These are phyloP conservation scores for Altica lythri DNA, from an alignment of 2,888 invertebrate genomes.

Conservation along the genomic window DNA sequence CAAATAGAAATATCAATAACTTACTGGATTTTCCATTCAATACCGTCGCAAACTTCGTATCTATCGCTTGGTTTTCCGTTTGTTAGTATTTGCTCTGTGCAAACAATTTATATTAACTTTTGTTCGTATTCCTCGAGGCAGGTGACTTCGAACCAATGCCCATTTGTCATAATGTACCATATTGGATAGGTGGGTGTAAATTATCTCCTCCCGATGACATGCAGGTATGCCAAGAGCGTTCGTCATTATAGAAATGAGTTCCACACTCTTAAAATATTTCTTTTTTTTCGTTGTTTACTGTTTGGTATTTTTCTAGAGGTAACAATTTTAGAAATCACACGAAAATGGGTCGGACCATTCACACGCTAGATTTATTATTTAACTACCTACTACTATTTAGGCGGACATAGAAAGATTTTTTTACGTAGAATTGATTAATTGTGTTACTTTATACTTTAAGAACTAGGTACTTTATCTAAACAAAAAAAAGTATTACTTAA, in stretches of 20 bases:
- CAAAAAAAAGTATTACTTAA: too few relatives aligned
- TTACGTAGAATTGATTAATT: too few relatives aligned
- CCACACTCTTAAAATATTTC: neutral
- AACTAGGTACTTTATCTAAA: too few relatives aligned
- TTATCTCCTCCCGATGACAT: conserved; percentile 33
- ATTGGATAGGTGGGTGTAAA: conserved; percentile 36
- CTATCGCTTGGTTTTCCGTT: conserved; percentile 5
- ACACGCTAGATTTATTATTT: too few relatives aligned
- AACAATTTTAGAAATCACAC: too few relatives aligned
- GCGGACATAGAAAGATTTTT: too few relatives aligned
- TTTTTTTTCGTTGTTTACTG: conserved; percentile 7
- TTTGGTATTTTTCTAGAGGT: too few relatives aligned
- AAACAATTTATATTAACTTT: conserved; percentile 37
- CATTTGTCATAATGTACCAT: conserved; percentile 36
- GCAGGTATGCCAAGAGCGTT: conserved; percentile 29
- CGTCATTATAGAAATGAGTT: conserved; percentile 8
- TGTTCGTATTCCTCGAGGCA: conserved; percentile 28
- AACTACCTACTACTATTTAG: too few relatives aligned
- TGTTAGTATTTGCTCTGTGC: conserved; percentile 35
- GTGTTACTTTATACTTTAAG: too few relatives aligned
- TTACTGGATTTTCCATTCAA: conserved; percentile 12
- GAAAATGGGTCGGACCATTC: too few relatives aligned
- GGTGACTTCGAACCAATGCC: conserved; percentile 21
- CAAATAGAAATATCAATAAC: conserved; percentile 11
- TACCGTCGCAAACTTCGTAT: neutral